Percentiles rank a stretch among this genome's conserved stretches.
Evolutionary conservation across 1,140 invertebrate genomes (phyloP).

Genomic region (Popillia japonica): DNA sequence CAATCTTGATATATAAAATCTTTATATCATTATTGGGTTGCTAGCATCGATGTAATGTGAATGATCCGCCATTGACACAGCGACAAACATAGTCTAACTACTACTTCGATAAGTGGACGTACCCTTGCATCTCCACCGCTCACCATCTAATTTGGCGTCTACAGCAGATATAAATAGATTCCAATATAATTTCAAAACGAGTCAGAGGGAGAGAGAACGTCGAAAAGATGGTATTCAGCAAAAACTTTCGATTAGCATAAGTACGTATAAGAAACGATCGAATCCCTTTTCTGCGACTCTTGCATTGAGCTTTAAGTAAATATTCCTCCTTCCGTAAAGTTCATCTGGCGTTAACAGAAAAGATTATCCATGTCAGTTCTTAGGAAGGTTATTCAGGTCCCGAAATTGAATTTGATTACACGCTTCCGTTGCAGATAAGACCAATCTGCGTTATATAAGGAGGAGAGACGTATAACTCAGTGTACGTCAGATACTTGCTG

Average conservation of each 20-base stretch:
- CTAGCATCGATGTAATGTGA: no score
- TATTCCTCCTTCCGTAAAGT: background rate
- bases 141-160: no score
- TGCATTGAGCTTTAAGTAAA: background rate
- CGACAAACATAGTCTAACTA: no score
- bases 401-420: constrained; percentile 54
- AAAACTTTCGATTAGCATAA: constrained; percentile 7
- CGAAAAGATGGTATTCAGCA: background rate
- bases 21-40: no score
- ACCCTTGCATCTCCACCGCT: no score
- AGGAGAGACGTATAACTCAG: constrained; percentile 44
- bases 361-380: constrained; percentile 50
- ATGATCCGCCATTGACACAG: no score
- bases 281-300: background rate
- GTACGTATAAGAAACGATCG: background rate
- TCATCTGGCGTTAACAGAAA: constrained; percentile 41
- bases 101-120: no score
- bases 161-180: no score
- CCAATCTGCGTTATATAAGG: constrained; percentile 47
- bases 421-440: constrained; percentile 50
- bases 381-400: constrained; percentile 40
- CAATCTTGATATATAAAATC: no score
- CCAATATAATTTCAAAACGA: background rate
- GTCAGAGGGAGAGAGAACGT: background rate
- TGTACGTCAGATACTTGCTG: constrained; percentile 12